phyloP scores from a whole-genome alignment of 2,888 invertebrate species.

The Hipparchia sbordonii region DNA sequence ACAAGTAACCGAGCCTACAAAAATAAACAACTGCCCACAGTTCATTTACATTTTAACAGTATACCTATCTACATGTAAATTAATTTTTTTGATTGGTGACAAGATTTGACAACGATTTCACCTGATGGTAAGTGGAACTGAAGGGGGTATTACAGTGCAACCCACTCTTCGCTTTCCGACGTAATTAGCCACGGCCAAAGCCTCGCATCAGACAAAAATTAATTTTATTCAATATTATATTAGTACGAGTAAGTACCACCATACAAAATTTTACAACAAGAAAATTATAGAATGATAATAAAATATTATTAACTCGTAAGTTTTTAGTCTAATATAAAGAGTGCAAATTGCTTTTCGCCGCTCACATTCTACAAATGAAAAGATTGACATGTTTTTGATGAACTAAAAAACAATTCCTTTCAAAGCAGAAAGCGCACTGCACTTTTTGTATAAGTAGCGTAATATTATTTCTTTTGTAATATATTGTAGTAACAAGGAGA shows the following conservation, averaged over 20 bases:
- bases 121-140: too few species aligned
- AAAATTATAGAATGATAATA: neutral
- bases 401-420: neutral
- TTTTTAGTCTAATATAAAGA: neutral
- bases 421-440: neutral
- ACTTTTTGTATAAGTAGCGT: conserved; percentile 1
- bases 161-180: too few species aligned
- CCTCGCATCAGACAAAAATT: too few species aligned
- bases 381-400: neutral
- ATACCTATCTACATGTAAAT: neutral
- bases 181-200: too few species aligned
- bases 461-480: neutral
- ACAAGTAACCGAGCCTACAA: conserved; percentile 4
- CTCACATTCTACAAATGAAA: neutral
- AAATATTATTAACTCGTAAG: neutral
- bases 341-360: neutral
- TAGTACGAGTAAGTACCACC: too few species aligned
- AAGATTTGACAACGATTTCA: too few species aligned
- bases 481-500: neutral
- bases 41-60: neutral
- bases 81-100: too few species aligned
- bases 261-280: neutral
- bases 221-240: too few species aligned
- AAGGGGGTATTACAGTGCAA: too few species aligned
- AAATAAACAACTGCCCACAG: neutral